Percentiles rank a stretch among this genome's conserved stretches.
phyloP scores from a whole-genome alignment of 2,113 vertebrate species.

The Arenaria interpres region DNA sequence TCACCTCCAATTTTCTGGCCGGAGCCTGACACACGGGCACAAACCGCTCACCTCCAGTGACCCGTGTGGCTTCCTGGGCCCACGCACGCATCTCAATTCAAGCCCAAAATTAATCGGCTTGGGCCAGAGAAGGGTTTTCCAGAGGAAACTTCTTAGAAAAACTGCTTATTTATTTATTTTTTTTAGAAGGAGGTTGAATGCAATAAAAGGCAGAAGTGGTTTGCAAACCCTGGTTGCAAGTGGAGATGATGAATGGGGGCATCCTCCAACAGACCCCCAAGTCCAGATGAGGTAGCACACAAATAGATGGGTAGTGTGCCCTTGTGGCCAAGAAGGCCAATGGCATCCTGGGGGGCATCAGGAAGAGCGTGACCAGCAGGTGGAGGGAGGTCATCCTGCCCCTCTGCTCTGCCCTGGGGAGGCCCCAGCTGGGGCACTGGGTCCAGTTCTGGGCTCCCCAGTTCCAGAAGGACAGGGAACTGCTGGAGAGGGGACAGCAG shows the following conservation, averaged over 20 bases:
- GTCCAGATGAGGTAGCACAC: neutral
- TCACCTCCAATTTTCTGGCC: neutral
- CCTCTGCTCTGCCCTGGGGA: too few relatives aligned
- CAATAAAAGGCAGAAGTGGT: neutral
- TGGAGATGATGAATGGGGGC: neutral
- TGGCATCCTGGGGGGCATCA: too few relatives aligned
- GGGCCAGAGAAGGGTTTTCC: neutral
- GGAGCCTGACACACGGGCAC: neutral
- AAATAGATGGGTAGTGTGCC: neutral
- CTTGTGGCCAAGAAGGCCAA: too few relatives aligned
- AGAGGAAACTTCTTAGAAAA: neutral
- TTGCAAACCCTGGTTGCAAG: fast-evolving
- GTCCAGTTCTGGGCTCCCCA: too few relatives aligned
- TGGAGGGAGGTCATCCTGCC: too few relatives aligned
- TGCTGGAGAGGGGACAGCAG: too few relatives aligned
- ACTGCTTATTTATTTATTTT: neutral
- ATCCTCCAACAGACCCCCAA: neutral
- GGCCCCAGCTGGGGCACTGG: too few relatives aligned
- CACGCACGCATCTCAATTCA: neutral
- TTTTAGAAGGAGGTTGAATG: neutral
- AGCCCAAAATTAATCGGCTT: neutral
- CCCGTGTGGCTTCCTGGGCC: fast-evolving
- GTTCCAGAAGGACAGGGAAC: too few relatives aligned
- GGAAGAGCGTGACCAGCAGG: too few relatives aligned
- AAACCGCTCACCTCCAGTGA: neutral